Base-by-base conservation (phyloP, 37 sponge, comb jelly and placozoan genomes). In the Chondrosia reniformis region DNA sequence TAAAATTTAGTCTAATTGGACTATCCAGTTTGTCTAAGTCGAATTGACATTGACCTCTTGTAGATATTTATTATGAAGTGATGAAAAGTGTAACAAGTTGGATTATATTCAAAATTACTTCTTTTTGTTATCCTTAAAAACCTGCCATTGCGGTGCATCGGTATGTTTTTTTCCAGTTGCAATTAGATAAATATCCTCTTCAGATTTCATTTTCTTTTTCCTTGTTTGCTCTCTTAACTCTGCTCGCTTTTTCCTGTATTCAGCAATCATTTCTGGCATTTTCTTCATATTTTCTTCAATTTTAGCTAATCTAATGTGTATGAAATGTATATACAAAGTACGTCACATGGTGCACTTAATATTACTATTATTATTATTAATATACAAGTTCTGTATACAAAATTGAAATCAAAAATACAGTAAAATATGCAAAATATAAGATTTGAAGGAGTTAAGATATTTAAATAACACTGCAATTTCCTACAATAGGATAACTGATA, bases 261-360 rank as follows among this genome's bases (percentile, higher is more conserved):
- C 95, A n/a, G 76, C 93, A 38, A 94, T 61, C 89, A 94, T 94
- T 72, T 84, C 45, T 0, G 92, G 95, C 95, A 94, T 94, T 36
- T 81, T 79, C 34, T 74, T 45, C 93, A 94, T 90, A 41, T 94
- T 94, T 63, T 94, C 93, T 75, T 78, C 93, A 46, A 94, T 94
- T 49, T 25, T 33, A 10, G 61, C 63, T 42, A 86, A 31, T 74
- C 90, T 92, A 42, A 0, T 67, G n/a, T n/a, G n/a, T 12, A 79
- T 19, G 22, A 56, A 76, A 19, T 10, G 52, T 49, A 49, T 49
- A 15, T 19, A 49, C 52, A 49, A 49, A 49, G 15, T 49, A 19
- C 15, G 15, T 49, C 30, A 59, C 22, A 59, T 59, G 28, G n/a
- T 49, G 61, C 9, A 6, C n/a, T n/a, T n/a, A n/a, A n/a, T n/a